Base-by-base conservation (phyloP, 1,140 invertebrate genomes). In the Meloidogyne hapla region DNA sequence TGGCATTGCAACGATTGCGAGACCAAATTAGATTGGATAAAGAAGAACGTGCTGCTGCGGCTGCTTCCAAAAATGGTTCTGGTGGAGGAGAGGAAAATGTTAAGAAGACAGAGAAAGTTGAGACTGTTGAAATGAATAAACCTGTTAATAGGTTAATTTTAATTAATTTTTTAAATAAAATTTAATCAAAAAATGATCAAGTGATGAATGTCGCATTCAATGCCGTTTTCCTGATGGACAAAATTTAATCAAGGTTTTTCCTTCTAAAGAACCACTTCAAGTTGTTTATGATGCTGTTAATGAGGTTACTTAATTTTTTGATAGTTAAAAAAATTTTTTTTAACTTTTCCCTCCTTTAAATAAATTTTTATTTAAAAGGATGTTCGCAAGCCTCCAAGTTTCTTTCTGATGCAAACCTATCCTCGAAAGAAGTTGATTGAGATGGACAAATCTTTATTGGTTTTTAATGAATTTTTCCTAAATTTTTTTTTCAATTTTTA, bases 151-250 rank as follows among this genome's bases (percentile, higher is more conserved):
- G 26, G 77, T 78, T 33, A n/a, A n/a, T 23, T 74, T 75, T 75
- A 4, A 65, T 45, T 21, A 62, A 33, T 38, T 21, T 61, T 62
- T 73, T 38, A 13, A 56, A 69, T 5, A 56, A 77, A 38, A 42
- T 76, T 62, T 12, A 28, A 18, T 76, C n/a, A 40, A 75, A n/a
- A 78, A 42, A 25, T 75, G 9, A 3, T 26, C 13, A 18, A 78
- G 77, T n/a, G 77, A 80, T 1, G 66, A 78, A 25, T 78, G 77
- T 21, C 77, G 67, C 6, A 78, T 78, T 25, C 78, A 80, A 40
- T 78, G 77, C 48, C 56, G 65, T 28, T 78, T 78, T 72, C 77
- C 78, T 2, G 69, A 78, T 66, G 77, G 77, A 1, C 42, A 45
- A 21, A 80, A 64, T 33, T 13, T 78, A n/a, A 62, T 40, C 5